Base-by-base conservation (phyloP, 1,140 invertebrate species). In the Rhizoglyphus robini region DNA sequence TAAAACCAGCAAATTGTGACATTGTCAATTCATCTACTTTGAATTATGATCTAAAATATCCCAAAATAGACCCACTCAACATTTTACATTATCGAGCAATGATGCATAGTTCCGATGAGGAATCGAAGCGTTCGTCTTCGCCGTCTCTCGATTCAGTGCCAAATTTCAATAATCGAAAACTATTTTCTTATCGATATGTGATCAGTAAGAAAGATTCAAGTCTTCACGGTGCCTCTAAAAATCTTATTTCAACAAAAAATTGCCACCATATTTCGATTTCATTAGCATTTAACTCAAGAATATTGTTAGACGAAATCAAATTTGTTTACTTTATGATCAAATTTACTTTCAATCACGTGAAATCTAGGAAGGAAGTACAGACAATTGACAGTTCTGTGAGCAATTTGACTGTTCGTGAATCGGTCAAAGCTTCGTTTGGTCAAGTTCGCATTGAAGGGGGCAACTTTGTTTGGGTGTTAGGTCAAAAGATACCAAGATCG, bases 401-500 rank as follows among this genome's bases (percentile, higher is more conserved):
- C 25, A 60, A 60, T 27, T 27, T 60, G 30, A 60, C 36, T 32
- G 27, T 60, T 60, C 58, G 58, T 23, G 58, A 60, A n/a, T 38
- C 32, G n/a, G 15, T 60, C 15, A 1, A 32, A 4, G 29, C 27
- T 34, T 23, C 8, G 4, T 29, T 29, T 11, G 58, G 58, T 11
- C 58, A 60, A 27, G 15, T 60, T 3, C 15, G 27, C n/a, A 32
- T 13, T 30, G 58, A 60, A 46, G 15, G n/a, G 2, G n/a, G 11
- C 27, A 29, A 15, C 15, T 60, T 60, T 3, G 3, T n/a, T 20
- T 60, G 58, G 58, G 27, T 60, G 15, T 34, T 60, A 27, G 58
- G 58, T 27, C 15, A 60, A 11, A 13, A 27, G 29, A 11, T 60
- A 46, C 29, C 58, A 46, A 34, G 25, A 34, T 3, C 58, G 15